Evolutionary conservation across 1,140 invertebrate species (phyloP).

Genomic region (Neodiprion lecontei): DNA sequence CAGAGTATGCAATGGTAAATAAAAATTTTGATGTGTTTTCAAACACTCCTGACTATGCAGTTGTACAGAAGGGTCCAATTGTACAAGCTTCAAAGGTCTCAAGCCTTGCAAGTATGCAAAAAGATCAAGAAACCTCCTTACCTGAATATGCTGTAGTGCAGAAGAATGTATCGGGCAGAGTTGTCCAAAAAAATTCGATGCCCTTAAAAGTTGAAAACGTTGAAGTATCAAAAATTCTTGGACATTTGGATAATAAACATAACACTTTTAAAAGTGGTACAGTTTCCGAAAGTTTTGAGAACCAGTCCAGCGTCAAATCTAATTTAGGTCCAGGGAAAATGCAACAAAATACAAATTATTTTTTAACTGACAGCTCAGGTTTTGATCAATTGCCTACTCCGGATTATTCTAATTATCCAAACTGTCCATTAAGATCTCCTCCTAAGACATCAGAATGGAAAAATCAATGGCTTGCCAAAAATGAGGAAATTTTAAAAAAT

Average conservation of each 20-base stretch:
- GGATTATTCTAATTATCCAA: conserved; percentile 46
- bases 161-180: conserved; percentile 38
- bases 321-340: neutral
- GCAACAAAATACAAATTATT: neutral
- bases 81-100: conserved; percentile 14
- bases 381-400: conserved; percentile 39
- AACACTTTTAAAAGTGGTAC: conserved; percentile 23
- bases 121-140: conserved; percentile 34
- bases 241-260: conserved; percentile 27
- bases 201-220: conserved; percentile 28
- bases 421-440: conserved; percentile 45
- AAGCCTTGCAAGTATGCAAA: conserved; percentile 14
- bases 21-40: conserved; percentile 50
- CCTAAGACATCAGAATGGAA: conserved; percentile 56
- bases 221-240: conserved; percentile 25
- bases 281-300: neutral
- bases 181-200: conserved; percentile 31
- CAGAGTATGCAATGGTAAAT: conserved; percentile 52
- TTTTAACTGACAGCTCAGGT: conserved; percentile 16
- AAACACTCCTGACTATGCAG: conserved; percentile 52
- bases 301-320: neutral
- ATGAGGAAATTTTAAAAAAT: conserved; percentile 53
- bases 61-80: conserved; percentile 48
- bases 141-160: conserved; percentile 58
- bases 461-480: conserved; percentile 56